Percentiles rank a stretch among this genome's conserved stretches.
These are phyloP conservation scores for Andricus grossulariae DNA, from an alignment of 1,140 invertebrate genomes.

Conservation along the genomic window DNA sequence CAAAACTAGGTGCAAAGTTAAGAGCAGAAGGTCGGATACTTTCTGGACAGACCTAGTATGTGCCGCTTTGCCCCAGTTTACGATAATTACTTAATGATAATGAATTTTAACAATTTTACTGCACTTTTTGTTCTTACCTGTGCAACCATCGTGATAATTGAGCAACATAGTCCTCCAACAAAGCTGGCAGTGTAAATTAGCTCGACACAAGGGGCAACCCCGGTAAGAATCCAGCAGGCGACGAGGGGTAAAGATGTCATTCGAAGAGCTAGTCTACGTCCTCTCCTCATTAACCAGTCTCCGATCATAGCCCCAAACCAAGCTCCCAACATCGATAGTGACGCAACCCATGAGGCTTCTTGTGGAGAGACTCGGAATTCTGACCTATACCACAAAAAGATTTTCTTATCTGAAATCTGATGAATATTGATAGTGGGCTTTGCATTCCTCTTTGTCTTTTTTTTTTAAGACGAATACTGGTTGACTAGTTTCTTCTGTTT, in stretches of 20 bases:
- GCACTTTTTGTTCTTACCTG: constrained; percentile 76
- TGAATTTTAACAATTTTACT: no score
- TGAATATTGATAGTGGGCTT: constrained; percentile 11
- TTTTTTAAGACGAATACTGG: neutral
- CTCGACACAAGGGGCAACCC: constrained; percentile 84
- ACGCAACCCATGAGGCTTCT: constrained; percentile 89
- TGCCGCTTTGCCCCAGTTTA: no score
- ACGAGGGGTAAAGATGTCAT: constrained; percentile 84
- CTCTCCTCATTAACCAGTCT: constrained; percentile 84
- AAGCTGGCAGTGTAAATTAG: constrained; percentile 87
- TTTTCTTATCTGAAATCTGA: constrained; percentile 24
- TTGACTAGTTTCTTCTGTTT: no score
- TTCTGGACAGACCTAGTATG: no score
- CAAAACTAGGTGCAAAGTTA: no score
- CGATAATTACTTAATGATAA: no score
- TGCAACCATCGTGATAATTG: constrained; percentile 86
- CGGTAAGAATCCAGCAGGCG: constrained; percentile 85
- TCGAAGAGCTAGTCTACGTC: constrained; percentile 82
- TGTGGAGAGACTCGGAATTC: constrained; percentile 83
- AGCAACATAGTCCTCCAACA: constrained; percentile 86
- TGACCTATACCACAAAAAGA: constrained; percentile 55
- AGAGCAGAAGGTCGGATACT: no score
- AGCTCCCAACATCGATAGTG: constrained; percentile 85
- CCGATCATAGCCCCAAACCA: constrained; percentile 86
- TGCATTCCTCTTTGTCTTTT: constrained; percentile 9